Base-by-base conservation (phyloP, 2,113 vertebrate species). In the Dascyllus trimaculatus region DNA sequence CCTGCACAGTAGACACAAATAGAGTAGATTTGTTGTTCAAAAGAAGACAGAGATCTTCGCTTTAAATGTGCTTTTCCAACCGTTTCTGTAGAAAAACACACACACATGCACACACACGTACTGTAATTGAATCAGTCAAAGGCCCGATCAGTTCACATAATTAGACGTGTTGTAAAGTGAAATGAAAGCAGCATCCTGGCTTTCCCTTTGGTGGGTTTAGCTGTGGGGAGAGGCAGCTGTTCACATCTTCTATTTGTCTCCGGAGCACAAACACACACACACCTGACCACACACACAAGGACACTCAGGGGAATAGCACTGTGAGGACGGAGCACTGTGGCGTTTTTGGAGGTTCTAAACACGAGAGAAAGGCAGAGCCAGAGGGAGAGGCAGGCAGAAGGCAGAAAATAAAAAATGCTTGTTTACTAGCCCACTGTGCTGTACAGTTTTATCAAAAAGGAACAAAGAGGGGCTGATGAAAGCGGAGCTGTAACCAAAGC, bases 181-280 rank as follows among this genome's bases (percentile, higher is more conserved):
- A 79, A 49, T 40, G 43, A 78, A 71, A 65, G 81, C 62, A 69
- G 40, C 73, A 40, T 65, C 48, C 68, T 21, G 38, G 59, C 26
- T 63, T 63, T 84, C 40, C 60, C 22, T 69, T 49, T 11, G 15
- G 26, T 65, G 1, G 11, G 45, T n/a, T 61, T 19, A 11, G 46
- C 69, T 63, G 61, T 26, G 52, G 40, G 40, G 38, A 78, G 65
- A 63, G 29, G 70, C 77, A 83, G 83, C 87, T 89, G 87, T 72
- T 80, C 71, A 71, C 54, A 48, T 75, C 78, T 60, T 64, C 43
- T 32, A 46, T 83, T 61, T 46, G 78, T 71, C 71, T 85, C 74
- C 21, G 1, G 73, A 81, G 48, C 72, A 78, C 82, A 74, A 58
- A 82, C 71, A 67, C 75, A 70, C 75, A 70, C 64, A 70, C 81